Conservation (phyloP, 2,888 invertebrate genomes). For the Sabatieria punctata region DNA sequence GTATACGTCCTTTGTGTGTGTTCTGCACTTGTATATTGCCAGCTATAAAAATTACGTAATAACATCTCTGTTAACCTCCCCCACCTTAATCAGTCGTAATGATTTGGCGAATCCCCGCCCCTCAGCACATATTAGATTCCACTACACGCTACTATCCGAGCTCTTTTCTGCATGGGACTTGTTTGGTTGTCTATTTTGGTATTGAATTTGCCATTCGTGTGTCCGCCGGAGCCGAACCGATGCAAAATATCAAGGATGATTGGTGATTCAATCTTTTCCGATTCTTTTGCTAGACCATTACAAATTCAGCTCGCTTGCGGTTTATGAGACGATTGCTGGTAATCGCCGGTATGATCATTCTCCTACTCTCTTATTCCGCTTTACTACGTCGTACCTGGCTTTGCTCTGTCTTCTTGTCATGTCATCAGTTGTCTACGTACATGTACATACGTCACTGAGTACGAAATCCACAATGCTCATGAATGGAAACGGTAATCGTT, state of each 20-base stretch:
- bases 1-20: no score
- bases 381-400: conserved; percentile 20
- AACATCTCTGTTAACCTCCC: no score
- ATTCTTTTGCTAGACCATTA: no score
- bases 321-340: no score
- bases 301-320: no score
- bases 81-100: no score
- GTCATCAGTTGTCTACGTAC: conserved; percentile 16
- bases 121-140: conserved; percentile 6
- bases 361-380: conserved; percentile 17
- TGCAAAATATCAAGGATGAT: conserved; percentile 16
- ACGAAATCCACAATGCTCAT: background rate
- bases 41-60: no score
- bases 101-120: no score
- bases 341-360: conserved; percentile 18
- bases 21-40: no score
- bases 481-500: no score
- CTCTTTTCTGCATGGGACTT: conserved; percentile 13
- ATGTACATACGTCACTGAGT: no score
- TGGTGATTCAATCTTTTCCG: conserved; percentile 18
- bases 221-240: conserved; percentile 22
- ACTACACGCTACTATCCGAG: conserved; percentile 9
- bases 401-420: conserved; percentile 16
- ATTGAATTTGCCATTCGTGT: conserved; percentile 18
- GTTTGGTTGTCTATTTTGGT: conserved; percentile 19